Base-by-base conservation (phyloP, 2,888 invertebrate genomes). In the Empis livida region DNA sequence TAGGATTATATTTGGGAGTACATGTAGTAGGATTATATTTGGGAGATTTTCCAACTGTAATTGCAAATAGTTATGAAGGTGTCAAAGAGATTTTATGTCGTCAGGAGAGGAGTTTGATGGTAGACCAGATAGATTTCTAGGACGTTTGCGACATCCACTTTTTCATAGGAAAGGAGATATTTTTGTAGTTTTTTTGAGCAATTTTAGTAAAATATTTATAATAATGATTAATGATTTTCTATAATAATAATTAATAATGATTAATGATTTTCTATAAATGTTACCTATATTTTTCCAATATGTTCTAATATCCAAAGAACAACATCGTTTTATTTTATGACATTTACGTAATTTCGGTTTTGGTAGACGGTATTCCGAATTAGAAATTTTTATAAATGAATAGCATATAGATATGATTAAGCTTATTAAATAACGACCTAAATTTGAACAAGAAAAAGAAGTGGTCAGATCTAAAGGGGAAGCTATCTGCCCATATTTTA, bases 291-390 rank as follows among this genome's bases (percentile, higher is more conserved):
- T 82, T 60, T 82, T 82, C 57, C 74, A 75, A 16, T 81, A 82
- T 14, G 78, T 78, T 1, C 63, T 67, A 35, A 65, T 73, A 45
- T 83, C 82, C 82, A 75, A 76, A 49, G 73, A 77, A 3, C 82
- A 83, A 55, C 69, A 81, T 31, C 71, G 83, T 53, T 83, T 82
- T 53, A 72, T 80, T 0, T 66, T 83, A 4, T 72, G 82, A 1
- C 73, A 78, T 54, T 64, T 82, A 58, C 68, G 83, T 1, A 82
- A 83, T 58, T 82, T 70, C 57, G 83, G 83, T 3, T 82, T 84
- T 52, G 83, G 83, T 0, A 71, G 80, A 42, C 73, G 82, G 4
- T 75, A 74, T 35, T 64, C 65, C 1, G 65, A 65, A 10, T 61
- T 80, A 35, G 83, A 83, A 57, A 50, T 58, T 9, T 57, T 70